Percentiles rank a stretch among this genome's conserved stretches.
These are phyloP conservation scores for Lepus townsendii DNA, from an alignment of 2,797 vertebrate species.

Conservation along the genomic window DNA sequence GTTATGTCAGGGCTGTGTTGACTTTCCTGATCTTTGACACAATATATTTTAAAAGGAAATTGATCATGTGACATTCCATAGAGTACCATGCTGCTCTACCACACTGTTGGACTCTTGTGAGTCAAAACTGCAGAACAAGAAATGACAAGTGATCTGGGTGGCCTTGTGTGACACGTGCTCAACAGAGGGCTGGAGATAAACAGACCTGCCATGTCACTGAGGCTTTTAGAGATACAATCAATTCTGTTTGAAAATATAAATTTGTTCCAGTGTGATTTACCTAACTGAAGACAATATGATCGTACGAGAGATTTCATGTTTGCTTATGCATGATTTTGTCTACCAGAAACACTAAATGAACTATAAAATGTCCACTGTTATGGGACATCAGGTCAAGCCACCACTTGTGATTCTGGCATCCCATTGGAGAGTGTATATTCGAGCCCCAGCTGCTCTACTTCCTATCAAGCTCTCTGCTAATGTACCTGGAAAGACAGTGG, in stretches of 20 bases:
- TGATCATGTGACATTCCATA: neutral
- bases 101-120: neutral
- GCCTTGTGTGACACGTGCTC: neutral
- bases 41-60: neutral
- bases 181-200: neutral
- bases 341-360: neutral
- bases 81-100: neutral
- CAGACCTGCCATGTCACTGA: neutral
- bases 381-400: too few relatives aligned
- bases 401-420: too few relatives aligned
- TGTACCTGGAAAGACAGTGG: too few relatives aligned
- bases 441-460: too few relatives aligned
- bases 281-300: neutral
- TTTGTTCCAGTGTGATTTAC: neutral
- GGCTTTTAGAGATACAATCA: neutral
- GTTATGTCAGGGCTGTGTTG: neutral
- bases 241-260: neutral
- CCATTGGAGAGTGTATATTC: too few relatives aligned
- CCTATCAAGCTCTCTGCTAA: too few relatives aligned
- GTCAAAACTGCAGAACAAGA: neutral
- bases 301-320: neutral
- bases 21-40: neutral
- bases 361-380: neutral
- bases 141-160: neutral
- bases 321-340: neutral